phyloP scores from a whole-genome alignment of 2,888 invertebrate species.

The Heteromurus nitidus region DNA sequence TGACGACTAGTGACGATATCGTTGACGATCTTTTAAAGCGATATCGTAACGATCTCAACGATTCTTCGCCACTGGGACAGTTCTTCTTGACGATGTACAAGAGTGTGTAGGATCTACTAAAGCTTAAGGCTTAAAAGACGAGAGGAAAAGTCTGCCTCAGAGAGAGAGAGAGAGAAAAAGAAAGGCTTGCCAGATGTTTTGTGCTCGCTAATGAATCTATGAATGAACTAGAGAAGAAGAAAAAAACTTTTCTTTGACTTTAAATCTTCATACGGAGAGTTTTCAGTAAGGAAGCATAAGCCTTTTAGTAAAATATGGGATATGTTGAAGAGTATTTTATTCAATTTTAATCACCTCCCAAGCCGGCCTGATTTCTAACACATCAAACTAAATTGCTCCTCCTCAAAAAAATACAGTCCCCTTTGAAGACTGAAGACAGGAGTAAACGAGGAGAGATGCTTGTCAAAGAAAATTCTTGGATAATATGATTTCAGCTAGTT shows the following conservation, averaged over 20 bases:
- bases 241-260: neutral
- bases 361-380: slow-evolving; percentile 38
- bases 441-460: neutral
- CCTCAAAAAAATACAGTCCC: slow-evolving; percentile 30
- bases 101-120: neutral
- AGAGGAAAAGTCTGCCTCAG: too few relatives aligned
- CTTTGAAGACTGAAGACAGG: slow-evolving; percentile 27
- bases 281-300: neutral
- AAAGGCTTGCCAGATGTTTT: neutral
- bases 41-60: too few relatives aligned
- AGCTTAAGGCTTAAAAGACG: neutral
- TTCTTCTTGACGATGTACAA: too few relatives aligned
- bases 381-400: slow-evolving; percentile 39
- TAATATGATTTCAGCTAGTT: slow-evolving; percentile 40
- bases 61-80: too few relatives aligned
- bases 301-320: slow-evolving; percentile 1
- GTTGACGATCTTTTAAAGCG: neutral
- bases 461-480: slow-evolving; percentile 44
- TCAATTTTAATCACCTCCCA: slow-evolving; percentile 57
- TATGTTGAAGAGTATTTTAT: slow-evolving; percentile 32
- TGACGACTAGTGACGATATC: neutral
- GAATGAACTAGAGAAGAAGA: neutral
- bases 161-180: neutral
- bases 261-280: neutral
- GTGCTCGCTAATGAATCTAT: neutral